Evolutionary conservation across 2,888 invertebrate genomes (phyloP).

Genomic region (Caenorhabditis angaria): DNA sequence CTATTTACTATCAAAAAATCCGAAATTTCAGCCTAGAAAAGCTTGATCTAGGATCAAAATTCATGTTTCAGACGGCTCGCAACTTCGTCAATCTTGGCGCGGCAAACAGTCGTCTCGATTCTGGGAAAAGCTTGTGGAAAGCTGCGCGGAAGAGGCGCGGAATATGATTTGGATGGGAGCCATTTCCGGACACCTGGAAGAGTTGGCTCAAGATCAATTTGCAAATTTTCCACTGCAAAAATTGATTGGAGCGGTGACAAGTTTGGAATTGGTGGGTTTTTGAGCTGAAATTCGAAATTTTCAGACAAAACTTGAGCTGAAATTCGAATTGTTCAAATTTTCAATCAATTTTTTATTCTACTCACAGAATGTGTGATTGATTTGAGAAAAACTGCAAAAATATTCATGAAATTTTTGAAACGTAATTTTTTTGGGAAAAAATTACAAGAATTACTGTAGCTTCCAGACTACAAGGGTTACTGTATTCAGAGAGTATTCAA

Average conservation of each 20-base stretch:
- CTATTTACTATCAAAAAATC: too few relatives aligned
- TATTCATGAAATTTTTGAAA: too few relatives aligned
- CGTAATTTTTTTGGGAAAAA: too few relatives aligned
- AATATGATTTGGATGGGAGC: slow-evolving; percentile 25
- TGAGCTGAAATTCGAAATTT: background rate
- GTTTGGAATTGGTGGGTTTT: slow-evolving; percentile 38
- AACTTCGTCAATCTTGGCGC: slow-evolving; percentile 15
- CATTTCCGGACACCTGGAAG: slow-evolving; percentile 10
- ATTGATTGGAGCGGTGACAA: slow-evolving; percentile 33
- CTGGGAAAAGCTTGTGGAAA: slow-evolving; percentile 51
- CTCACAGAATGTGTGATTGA: too few relatives aligned
- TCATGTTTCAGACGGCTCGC: background rate
- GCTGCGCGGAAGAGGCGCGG: slow-evolving; percentile 31
- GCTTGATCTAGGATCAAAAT: too few relatives aligned
- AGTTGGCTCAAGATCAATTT: slow-evolving; percentile 30
- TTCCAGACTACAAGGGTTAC: too few relatives aligned
- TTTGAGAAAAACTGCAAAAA: too few relatives aligned
- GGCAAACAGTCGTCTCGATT: slow-evolving; percentile 47
- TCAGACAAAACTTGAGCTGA: too few relatives aligned
- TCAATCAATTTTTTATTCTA: too few relatives aligned
- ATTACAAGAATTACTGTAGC: too few relatives aligned
- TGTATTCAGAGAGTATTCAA: too few relatives aligned
- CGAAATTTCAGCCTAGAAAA: background rate
- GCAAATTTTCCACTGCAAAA: slow-evolving; percentile 50
- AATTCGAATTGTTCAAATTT: too few relatives aligned